These are phyloP conservation scores for Emys orbicularis DNA, from an alignment of 2,797 vertebrate genomes.

Conservation along the genomic window DNA sequence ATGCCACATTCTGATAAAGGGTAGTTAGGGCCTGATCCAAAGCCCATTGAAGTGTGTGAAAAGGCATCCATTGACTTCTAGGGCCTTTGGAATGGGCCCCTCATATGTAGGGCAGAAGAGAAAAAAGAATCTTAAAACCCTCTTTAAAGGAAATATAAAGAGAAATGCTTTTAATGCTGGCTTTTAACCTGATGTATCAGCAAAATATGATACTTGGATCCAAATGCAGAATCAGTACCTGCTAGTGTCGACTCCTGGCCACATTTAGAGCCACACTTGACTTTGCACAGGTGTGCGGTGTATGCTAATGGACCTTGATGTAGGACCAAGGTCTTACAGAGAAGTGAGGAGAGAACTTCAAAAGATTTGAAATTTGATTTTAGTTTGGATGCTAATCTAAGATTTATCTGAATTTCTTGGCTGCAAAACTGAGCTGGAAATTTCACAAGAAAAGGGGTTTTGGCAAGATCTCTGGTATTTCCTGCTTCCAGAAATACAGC, in stretches of 20 bases:
- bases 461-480: not conserved
- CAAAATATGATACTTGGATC: not conserved
- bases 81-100: not conserved
- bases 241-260: not conserved
- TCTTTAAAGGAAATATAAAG: not conserved
- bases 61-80: not conserved
- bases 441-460: not conserved
- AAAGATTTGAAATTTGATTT: constrained; percentile 21
- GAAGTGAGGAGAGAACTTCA: not conserved
- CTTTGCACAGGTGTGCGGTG: not conserved
- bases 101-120: not conserved
- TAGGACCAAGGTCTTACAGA: not conserved
- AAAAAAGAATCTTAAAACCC: not conserved
- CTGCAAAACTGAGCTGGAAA: not conserved
- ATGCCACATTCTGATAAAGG: not conserved
- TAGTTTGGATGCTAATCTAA: not conserved
- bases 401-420: not conserved
- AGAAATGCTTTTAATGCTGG: not conserved
- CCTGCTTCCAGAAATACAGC: not conserved
- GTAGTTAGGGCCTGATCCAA: not conserved
- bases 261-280: not conserved
- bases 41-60: not conserved
- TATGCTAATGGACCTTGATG: not conserved
- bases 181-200: not conserved
- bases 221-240: not conserved